Evolutionary conservation across 2,888 invertebrate genomes (phyloP).

Genomic region (Synergus itoensis): DNA sequence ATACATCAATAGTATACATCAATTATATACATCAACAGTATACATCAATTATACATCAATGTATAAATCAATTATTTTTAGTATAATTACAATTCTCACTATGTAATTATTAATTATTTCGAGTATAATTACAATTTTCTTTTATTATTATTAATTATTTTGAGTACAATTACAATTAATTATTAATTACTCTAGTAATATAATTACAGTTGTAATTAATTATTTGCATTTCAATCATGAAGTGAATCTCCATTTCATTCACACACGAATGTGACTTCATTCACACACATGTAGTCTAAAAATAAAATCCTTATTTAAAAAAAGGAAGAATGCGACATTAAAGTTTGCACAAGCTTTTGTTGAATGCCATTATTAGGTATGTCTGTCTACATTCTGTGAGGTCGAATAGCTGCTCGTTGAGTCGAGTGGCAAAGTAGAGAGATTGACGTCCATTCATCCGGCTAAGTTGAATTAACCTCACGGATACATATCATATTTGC

Average conservation of each 20-base stretch:
- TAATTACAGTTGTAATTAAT: too few relatives aligned
- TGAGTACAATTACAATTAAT: too few relatives aligned
- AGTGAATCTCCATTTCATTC: too few relatives aligned
- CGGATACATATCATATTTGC: slow-evolving; percentile 3
- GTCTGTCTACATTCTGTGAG: slow-evolving; percentile 24
- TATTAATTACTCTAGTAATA: too few relatives aligned
- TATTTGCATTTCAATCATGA: background rate
- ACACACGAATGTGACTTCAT: background rate
- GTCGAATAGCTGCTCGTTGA: slow-evolving; percentile 26
- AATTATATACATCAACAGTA: too few relatives aligned
- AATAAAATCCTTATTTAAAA: background rate
- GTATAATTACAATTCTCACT: too few relatives aligned
- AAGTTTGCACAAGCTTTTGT: background rate
- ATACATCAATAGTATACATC: too few relatives aligned
- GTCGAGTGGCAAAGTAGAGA: background rate
- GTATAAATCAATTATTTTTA: too few relatives aligned
- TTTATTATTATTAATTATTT: too few relatives aligned
- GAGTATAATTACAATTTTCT: too few relatives aligned
- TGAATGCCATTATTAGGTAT: slow-evolving; percentile 10
- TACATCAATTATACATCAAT: too few relatives aligned
- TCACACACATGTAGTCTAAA: background rate
- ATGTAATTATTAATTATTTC: too few relatives aligned
- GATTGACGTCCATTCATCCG: slow-evolving; percentile 37
- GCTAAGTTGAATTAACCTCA: slow-evolving; percentile 48
- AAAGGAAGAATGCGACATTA: background rate